phyloP scores from a whole-genome alignment of 1,140 invertebrate genomes.

The Euwallacea similis region DNA sequence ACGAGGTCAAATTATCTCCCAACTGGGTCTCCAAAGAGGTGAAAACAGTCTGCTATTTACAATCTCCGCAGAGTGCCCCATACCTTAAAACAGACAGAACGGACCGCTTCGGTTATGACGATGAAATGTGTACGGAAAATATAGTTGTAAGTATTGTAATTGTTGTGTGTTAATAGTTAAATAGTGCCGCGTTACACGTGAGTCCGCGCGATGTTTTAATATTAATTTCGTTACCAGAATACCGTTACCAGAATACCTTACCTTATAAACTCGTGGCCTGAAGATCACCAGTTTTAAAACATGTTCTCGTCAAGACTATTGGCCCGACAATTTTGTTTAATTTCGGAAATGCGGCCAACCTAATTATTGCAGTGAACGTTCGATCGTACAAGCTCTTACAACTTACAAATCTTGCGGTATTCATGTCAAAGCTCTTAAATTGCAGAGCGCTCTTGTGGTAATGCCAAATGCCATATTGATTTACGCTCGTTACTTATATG shows the following conservation, averaged over 20 bases:
- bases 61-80: constrained; percentile 39
- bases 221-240: constrained; percentile 32
- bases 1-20: constrained; percentile 43
- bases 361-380: not conserved
- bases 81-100: constrained; percentile 24
- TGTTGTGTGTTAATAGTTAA: constrained; percentile 19
- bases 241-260: constrained; percentile 30
- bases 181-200: constrained; percentile 30
- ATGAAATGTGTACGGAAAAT: constrained; percentile 37
- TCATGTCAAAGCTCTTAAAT: too few relatives aligned
- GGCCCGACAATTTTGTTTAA: not conserved
- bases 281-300: constrained; percentile 21
- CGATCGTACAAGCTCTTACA: too few relatives aligned
- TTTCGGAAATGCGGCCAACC: constrained; percentile 5
- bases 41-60: constrained; percentile 42
- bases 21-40: constrained; percentile 42
- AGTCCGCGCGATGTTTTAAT: constrained; percentile 30
- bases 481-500: too few relatives aligned
- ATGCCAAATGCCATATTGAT: too few relatives aligned
- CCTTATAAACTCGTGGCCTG: constrained; percentile 26
- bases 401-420: too few relatives aligned
- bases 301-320: constrained; percentile 4
- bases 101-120: constrained; percentile 17
- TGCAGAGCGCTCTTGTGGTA: too few relatives aligned
- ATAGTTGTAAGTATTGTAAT: constrained; percentile 35